Evolutionary conservation across 2,113 vertebrate species (phyloP).

Genomic region (Siphamia tubifer): DNA sequence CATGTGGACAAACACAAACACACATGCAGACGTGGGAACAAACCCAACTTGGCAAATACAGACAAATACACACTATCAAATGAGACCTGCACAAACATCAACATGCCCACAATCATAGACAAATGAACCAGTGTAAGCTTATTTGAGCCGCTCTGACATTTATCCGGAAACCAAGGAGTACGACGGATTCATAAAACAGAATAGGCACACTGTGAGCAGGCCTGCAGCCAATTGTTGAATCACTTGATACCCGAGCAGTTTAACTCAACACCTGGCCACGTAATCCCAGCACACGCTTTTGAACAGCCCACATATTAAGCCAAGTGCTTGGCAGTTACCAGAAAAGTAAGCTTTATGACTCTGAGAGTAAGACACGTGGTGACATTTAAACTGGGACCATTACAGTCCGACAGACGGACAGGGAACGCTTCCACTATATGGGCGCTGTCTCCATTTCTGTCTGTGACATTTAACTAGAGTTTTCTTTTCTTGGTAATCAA

Average conservation of each 20-base stretch:
- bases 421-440: not conserved
- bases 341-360: not conserved
- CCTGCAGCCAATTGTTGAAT: slow-evolving; percentile 23
- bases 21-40: no score
- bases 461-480: slow-evolving; percentile 41
- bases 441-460: not conserved
- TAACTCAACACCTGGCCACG: slow-evolving; percentile 56
- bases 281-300: slow-evolving; percentile 32
- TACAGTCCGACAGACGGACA: not conserved
- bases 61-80: no score
- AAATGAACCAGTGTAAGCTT: no score
- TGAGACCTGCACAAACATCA: no score
- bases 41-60: no score
- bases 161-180: not conserved
- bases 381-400: slow-evolving; percentile 38
- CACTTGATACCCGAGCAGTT: slow-evolving; percentile 26
- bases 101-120: not conserved
- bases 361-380: not conserved
- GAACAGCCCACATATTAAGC: slow-evolving; percentile 9
- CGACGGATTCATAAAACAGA: not conserved
- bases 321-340: not conserved
- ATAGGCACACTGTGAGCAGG: not conserved
- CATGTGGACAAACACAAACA: no score
- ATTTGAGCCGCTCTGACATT: slow-evolving; percentile 9
- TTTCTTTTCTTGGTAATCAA: slow-evolving; percentile 8